These are phyloP conservation scores for Galerucella calmariensis DNA, from an alignment of 2,888 invertebrate genomes.

Conservation along the genomic window DNA sequence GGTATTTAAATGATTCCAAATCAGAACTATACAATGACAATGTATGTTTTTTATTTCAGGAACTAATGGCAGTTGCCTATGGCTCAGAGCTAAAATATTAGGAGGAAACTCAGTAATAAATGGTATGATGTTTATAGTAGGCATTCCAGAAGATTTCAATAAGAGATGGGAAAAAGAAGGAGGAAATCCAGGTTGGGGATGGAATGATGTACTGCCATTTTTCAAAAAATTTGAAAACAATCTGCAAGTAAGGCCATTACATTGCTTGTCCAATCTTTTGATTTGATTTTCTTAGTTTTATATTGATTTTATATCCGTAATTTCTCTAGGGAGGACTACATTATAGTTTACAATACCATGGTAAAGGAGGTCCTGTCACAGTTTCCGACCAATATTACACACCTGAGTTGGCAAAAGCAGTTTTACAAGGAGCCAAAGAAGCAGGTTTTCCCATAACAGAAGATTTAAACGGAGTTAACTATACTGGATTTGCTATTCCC, in stretches of 20 bases:
- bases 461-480: conserved; percentile 73
- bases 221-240: conserved; percentile 75
- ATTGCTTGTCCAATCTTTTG: too few relatives aligned
- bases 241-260: conserved; percentile 63
- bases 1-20: conserved; percentile 52
- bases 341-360: conserved; percentile 68
- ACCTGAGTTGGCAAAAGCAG: conserved; percentile 68
- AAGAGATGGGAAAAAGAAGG: conserved; percentile 68
- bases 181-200: conserved; percentile 73
- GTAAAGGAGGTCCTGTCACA: conserved; percentile 71
- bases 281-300: too few relatives aligned
- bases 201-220: conserved; percentile 73
- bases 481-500: conserved; percentile 70
- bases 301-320: background rate
- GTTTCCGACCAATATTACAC: conserved; percentile 73
- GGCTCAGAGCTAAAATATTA: conserved; percentile 75
- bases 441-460: conserved; percentile 69
- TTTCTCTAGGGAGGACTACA: background rate
- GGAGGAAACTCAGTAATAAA: conserved; percentile 79
- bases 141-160: conserved; percentile 71
- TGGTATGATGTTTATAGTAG: conserved; percentile 72
- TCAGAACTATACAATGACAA: background rate
- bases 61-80: conserved; percentile 68
- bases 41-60: conserved; percentile 10
- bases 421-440: conserved; percentile 72